Conservation (phyloP, 2,113 vertebrate species). For the Microtus ochrogaster region DNA sequence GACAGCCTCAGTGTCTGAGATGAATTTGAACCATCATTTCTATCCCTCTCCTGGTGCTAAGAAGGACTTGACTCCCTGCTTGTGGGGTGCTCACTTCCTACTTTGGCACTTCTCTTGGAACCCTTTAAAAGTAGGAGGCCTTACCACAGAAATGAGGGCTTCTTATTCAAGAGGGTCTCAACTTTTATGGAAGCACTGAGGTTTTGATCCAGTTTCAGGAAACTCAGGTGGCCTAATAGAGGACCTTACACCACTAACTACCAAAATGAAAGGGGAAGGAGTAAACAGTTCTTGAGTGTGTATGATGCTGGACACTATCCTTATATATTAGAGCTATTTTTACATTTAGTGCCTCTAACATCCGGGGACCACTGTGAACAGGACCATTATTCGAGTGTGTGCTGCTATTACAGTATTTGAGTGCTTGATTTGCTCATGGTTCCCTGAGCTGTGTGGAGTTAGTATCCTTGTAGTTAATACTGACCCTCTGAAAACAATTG, state of each 20-base stretch:
- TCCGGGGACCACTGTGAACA: not conserved
- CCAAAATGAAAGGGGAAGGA: not conserved
- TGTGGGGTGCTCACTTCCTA: not conserved
- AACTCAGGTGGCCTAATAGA: not conserved
- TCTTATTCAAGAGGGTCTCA: not conserved
- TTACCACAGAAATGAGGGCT: not conserved
- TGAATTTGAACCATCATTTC: not conserved
- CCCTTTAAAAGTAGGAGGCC: not conserved
- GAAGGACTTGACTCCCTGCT: not conserved
- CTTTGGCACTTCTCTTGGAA: not conserved
- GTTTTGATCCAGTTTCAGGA: constrained; percentile 7
- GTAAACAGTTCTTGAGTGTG: not conserved
- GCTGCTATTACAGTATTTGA: not conserved
- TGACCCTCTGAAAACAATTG: not conserved
- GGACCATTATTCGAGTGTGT: not conserved
- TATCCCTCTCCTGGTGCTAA: not conserved
- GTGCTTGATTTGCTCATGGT: not conserved
- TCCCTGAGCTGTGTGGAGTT: not conserved
- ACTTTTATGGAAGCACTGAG: not conserved
- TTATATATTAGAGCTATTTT: not conserved
- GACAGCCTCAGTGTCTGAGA: not conserved
- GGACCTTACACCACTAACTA: not conserved
- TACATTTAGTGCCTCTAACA: not conserved
- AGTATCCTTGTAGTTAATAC: not conserved
- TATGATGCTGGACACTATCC: not conserved